These are phyloP conservation scores for Eulemur coronatus DNA, from an alignment of 2,797 vertebrate species.

Conservation along the genomic window DNA sequence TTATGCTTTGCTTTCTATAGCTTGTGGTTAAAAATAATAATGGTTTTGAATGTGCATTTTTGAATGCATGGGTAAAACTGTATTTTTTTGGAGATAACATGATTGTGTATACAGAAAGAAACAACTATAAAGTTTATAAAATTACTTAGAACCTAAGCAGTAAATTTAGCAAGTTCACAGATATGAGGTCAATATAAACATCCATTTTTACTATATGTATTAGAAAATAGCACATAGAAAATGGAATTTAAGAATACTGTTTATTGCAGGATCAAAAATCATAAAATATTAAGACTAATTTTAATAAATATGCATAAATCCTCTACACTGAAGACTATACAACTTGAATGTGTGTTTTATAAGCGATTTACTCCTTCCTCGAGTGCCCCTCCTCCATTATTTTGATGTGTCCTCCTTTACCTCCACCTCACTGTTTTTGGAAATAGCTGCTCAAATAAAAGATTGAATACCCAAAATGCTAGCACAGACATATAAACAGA, in stretches of 20 bases:
- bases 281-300: background rate
- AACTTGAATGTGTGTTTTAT: background rate
- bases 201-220: background rate
- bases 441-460: conserved; percentile 30
- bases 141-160: background rate
- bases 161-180: background rate
- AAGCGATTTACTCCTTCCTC: background rate
- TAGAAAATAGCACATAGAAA: background rate
- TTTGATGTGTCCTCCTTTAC: background rate
- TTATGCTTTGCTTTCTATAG: background rate
- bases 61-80: background rate
- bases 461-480: background rate
- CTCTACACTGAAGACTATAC: background rate
- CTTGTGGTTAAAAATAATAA: conserved; percentile 21
- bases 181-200: background rate
- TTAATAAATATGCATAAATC: background rate
- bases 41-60: background rate
- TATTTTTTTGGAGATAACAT: background rate
- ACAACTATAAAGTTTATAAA: background rate
- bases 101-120: background rate
- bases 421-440: background rate
- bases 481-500: background rate
- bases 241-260: background rate
- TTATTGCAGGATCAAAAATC: background rate
- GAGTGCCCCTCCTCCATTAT: background rate